Evolutionary conservation across 2,113 vertebrate species (phyloP).

Genomic region (Galemys pyrenaicus): DNA sequence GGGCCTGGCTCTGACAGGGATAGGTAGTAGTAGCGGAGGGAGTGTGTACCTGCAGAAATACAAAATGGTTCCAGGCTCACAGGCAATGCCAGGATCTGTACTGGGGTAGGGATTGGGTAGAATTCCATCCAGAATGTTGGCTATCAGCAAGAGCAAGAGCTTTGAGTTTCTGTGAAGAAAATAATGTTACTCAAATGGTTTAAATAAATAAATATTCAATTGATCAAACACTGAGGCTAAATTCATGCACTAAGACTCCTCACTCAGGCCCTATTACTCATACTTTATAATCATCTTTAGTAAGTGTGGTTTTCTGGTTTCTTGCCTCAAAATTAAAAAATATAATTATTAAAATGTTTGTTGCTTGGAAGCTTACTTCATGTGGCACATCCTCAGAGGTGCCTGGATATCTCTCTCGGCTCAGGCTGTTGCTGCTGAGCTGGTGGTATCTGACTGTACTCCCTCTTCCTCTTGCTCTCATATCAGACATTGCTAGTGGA

Average conservation of each 20-base stretch:
- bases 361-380: background rate
- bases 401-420: background rate
- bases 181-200: background rate
- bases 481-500: background rate
- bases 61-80: background rate
- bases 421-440: background rate
- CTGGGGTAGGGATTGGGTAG: background rate
- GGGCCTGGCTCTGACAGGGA: background rate
- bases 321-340: background rate
- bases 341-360: background rate
- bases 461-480: background rate
- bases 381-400: background rate
- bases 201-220: background rate
- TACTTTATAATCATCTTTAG: background rate
- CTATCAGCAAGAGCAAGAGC: background rate
- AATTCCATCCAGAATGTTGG: background rate
- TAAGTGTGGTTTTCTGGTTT: background rate
- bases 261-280: background rate
- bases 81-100: background rate
- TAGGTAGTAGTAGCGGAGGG: slow-evolving; percentile 46
- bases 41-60: slow-evolving; percentile 8
- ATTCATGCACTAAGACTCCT: background rate
- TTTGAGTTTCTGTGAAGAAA: background rate
- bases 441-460: background rate
- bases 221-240: background rate